Percentiles rank a stretch among this genome's conserved stretches.
These are phyloP conservation scores for Heteronetta atricapilla DNA, from an alignment of 2,113 vertebrate species.

Conservation along the genomic window DNA sequence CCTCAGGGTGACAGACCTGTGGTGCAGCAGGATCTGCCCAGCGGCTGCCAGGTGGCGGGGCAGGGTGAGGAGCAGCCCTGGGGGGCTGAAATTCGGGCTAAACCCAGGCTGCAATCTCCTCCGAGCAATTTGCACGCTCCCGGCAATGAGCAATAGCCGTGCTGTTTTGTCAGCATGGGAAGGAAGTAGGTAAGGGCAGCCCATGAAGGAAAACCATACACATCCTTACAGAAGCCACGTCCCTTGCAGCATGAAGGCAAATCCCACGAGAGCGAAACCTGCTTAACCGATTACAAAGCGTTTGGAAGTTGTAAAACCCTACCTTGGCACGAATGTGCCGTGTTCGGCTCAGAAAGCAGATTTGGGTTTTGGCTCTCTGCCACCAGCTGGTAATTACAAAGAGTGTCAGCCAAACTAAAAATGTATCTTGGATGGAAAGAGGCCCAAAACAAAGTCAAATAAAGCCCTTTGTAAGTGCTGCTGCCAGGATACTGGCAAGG, in stretches of 20 bases:
- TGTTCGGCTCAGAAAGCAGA: neutral
- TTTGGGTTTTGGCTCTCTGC: neutral
- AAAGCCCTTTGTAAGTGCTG: neutral
- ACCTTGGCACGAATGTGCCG: neutral
- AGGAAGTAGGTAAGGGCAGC: neutral
- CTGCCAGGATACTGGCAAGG: neutral
- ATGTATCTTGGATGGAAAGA: neutral
- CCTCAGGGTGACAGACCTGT: rapidly evolving
- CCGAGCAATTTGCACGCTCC: neutral
- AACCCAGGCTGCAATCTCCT: neutral
- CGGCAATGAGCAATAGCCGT: neutral
- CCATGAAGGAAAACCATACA: neutral
- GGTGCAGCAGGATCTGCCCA: too few relatives aligned
- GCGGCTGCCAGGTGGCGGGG: neutral
- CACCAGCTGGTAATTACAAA: neutral
- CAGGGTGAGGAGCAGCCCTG: neutral
- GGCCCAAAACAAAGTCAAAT: neutral
- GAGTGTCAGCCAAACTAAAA: neutral
- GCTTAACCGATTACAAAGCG: neutral
- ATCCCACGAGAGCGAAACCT: neutral
- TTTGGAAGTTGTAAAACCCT: neutral
- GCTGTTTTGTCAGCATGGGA: too few relatives aligned
- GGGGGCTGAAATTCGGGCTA: neutral
- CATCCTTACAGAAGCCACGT: neutral
- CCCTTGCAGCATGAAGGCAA: neutral